Conservation (phyloP, 2,797 vertebrate species). For the Allenopithecus nigroviridis region DNA sequence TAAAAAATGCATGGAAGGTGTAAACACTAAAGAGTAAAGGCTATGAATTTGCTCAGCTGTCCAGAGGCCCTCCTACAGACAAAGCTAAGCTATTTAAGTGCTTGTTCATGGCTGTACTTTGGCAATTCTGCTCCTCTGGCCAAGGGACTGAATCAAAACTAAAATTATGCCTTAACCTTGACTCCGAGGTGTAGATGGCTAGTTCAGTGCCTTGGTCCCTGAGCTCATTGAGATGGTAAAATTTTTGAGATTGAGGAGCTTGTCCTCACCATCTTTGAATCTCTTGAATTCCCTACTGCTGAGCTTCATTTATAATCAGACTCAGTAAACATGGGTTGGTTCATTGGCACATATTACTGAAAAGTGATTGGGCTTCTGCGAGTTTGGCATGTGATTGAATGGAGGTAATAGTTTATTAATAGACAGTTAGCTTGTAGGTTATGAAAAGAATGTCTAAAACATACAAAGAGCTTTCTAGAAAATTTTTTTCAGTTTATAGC, state of each 20-base stretch:
- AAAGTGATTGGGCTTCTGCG: background rate
- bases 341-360: background rate
- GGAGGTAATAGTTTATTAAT: background rate
- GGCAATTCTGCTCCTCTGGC: background rate
- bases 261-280: background rate
- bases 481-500: background rate
- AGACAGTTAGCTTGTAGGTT: background rate
- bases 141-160: background rate
- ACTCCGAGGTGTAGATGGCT: background rate
- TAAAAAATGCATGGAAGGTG: slow-evolving; percentile 28
- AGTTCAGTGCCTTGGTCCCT: background rate
- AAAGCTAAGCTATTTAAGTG: background rate
- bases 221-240: background rate
- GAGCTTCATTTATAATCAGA: background rate
- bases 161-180: slow-evolving; percentile 3
- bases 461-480: background rate
- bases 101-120: background rate
- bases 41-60: background rate
- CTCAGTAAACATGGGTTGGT: background rate
- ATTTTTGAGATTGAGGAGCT: background rate
- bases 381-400: background rate
- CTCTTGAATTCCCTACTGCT: background rate
- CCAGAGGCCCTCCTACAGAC: background rate
- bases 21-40: slow-evolving; percentile 16
- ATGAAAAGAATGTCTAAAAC: background rate